Conservation (phyloP, 2,888 invertebrate species). For the Harpagoxenus sublaevis region DNA sequence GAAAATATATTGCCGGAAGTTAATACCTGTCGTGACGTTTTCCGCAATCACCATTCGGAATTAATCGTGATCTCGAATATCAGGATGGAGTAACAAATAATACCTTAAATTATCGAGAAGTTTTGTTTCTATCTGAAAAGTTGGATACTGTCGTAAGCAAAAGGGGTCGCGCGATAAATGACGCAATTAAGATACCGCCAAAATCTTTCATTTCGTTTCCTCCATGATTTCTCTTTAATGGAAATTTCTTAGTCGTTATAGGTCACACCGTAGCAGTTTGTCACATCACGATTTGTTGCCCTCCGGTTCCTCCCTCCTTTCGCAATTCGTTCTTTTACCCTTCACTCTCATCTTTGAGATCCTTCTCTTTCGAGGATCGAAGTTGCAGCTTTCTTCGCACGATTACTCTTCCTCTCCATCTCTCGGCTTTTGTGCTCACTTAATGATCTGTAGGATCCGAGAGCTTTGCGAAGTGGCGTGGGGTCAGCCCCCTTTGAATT, state of each 20-base stretch:
- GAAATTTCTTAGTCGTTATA: constrained; percentile 35
- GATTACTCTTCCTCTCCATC: constrained; percentile 48
- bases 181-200: constrained; percentile 25
- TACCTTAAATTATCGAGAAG: neutral
- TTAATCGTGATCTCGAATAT: neutral
- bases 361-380: constrained; percentile 19
- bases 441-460: constrained; percentile 60
- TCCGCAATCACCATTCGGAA: neutral
- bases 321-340: neutral
- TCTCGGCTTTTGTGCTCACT: constrained; percentile 60
- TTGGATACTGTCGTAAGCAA: neutral
- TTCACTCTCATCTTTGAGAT: neutral
- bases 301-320: neutral
- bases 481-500: constrained; percentile 56
- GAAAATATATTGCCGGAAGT: neutral
- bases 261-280: neutral
- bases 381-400: constrained; percentile 33
- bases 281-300: constrained; percentile 28
- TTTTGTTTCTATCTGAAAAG: neutral
- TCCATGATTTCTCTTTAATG: constrained; percentile 15
- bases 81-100: neutral
- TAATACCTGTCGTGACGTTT: neutral
- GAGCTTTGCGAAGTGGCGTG: constrained; percentile 48
- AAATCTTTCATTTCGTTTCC: constrained; percentile 31
- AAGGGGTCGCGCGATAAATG: constrained; percentile 29